Base-by-base conservation (phyloP, 1,140 invertebrate genomes). In the Druon quercuslanigerum region DNA sequence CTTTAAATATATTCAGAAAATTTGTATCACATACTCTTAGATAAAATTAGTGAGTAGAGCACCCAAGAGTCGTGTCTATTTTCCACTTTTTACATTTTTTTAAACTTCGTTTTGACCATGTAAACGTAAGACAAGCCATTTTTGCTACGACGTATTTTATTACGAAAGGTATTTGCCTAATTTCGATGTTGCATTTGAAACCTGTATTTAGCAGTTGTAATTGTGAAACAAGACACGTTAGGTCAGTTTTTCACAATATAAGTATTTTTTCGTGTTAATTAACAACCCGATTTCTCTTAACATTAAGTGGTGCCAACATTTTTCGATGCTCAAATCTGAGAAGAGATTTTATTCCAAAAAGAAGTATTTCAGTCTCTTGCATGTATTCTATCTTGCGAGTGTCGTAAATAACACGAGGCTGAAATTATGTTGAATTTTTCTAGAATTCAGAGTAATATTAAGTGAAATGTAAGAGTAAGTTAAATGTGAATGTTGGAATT, bases 101-200 rank as follows among this genome's bases (percentile, higher is more conserved):
- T 25, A 5, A 46, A 66, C 25, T 12, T 16, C 4, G 13, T 33
- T n/a, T 66, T 60, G 11, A 60, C 20, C 13, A 60, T 66, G 60
- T 66, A 46, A 66, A 13, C 60, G 11, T 46, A 66, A n/a, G 14
- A 66, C 2, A 20, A 80, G 11, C 74, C 50, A 75, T 13, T 78
- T 81, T 81, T 78, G 74, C 73, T 76, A 78, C 60, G 16, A 76
- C 25, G 50, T 74, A 81, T 81, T 77, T 78, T 81, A 75, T 52
- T 71, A 78, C 56, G 17, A 77, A 66, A 66, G n/a, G 40, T 11
- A 11, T 46, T 46, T 46, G 40, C 40, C 4, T 46, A 5, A 66
- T 40, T 66, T 66, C 13, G 40, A 40, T 66, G 33, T 20, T 20
- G 25, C 40, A 33, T 46, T 46, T 1, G 8, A 25, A 60, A n/a